These are phyloP conservation scores for Agapostemon virescens DNA, from an alignment of 2,888 invertebrate genomes.

Conservation along the genomic window DNA sequence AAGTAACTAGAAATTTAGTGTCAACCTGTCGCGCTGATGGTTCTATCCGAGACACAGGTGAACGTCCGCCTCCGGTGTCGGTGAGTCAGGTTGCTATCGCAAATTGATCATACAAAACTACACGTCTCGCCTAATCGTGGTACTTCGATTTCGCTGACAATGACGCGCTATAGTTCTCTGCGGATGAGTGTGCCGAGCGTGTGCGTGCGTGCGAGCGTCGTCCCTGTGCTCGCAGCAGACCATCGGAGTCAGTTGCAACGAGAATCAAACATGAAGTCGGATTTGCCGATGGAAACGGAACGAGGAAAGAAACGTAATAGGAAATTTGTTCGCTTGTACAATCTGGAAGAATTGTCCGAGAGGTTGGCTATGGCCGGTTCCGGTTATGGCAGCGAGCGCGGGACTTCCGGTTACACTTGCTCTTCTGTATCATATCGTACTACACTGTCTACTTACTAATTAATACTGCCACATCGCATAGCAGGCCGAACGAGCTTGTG, in stretches of 20 bases:
- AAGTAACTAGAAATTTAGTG: neutral
- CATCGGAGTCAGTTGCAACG: neutral
- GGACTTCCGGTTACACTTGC: conserved; percentile 48
- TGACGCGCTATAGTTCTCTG: conserved; percentile 38
- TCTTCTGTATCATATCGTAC: conserved; percentile 67
- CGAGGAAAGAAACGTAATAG: too few relatives aligned
- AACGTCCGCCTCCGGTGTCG: conserved; percentile 16
- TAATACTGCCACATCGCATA: conserved; percentile 72
- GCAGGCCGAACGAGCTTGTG: conserved; percentile 60
- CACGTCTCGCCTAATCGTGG: conserved; percentile 51
- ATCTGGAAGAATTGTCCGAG: neutral
- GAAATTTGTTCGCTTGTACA: too few relatives aligned
- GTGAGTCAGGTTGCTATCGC: conserved; percentile 23
- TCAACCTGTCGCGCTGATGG: neutral
- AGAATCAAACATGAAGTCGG: too few relatives aligned
- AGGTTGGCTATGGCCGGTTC: neutral
- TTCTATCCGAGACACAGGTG: conserved; percentile 4
- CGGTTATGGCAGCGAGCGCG: too few relatives aligned
- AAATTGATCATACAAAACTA: conserved; percentile 41
- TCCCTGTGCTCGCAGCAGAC: conserved; percentile 20
- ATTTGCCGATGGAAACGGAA: too few relatives aligned
- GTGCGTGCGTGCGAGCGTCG: conserved; percentile 28
- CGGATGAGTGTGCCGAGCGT: conserved; percentile 2
- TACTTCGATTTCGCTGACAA: conserved; percentile 47
- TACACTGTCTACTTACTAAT: conserved; percentile 70